Evolutionary conservation across 2,888 invertebrate genomes (phyloP).

Genomic region (Clusia tigrina): DNA sequence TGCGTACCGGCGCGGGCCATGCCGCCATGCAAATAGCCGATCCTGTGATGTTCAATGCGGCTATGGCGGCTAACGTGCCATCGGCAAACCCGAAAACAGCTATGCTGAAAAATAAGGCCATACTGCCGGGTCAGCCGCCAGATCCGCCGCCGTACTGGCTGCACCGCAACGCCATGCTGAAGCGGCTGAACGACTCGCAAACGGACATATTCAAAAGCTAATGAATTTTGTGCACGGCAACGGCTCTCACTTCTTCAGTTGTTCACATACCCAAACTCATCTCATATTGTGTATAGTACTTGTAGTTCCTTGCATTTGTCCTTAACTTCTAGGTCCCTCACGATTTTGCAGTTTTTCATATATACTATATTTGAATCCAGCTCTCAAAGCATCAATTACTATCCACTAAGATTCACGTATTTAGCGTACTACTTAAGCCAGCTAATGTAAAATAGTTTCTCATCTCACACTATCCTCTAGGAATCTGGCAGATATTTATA

Average conservation of each 20-base stretch:
- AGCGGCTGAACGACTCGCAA: constrained; percentile 64
- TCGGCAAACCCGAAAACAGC: constrained; percentile 65
- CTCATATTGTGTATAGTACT: neutral
- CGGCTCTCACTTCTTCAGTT: neutral
- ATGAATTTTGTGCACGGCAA: constrained; percentile 43
- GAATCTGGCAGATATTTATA: neutral
- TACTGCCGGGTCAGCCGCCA: constrained; percentile 62
- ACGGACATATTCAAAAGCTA: constrained; percentile 68
- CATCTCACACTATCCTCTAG: neutral
- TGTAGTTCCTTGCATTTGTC: neutral
- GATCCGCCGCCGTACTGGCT: constrained; percentile 65
- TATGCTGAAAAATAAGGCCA: constrained; percentile 69
- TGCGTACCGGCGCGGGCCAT: constrained; percentile 54
- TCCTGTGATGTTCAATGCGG: constrained; percentile 64
- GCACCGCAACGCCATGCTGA: constrained; percentile 64
- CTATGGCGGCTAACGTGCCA: constrained; percentile 44
- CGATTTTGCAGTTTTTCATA: no score
- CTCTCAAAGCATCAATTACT: constrained; percentile 19
- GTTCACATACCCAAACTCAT: neutral
- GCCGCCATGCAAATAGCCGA: constrained; percentile 63
- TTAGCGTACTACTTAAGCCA: neutral
- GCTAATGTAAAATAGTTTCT: neutral
- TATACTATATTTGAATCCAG: neutral
- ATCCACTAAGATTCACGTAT: constrained; percentile 23
- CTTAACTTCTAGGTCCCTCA: no score